Percentiles rank a stretch among this genome's conserved stretches.
Conservation (phyloP, 2,113 vertebrate species). For the Bettongia penicillata region DNA sequence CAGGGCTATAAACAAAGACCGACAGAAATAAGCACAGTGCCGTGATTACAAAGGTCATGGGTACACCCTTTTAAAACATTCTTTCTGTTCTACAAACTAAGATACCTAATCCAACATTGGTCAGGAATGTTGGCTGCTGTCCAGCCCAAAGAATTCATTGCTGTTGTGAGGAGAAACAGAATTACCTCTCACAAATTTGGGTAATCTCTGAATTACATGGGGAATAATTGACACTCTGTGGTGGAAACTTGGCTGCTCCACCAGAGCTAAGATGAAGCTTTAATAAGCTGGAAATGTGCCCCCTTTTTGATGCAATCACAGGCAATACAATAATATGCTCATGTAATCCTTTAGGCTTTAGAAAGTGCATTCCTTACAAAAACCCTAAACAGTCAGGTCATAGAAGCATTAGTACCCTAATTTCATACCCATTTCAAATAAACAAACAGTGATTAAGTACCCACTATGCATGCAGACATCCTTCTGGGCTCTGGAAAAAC, state of each 20-base stretch:
- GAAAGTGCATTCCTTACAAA: background rate
- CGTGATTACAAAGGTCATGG: slow-evolving; percentile 52
- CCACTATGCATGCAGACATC: background rate
- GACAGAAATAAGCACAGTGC: background rate
- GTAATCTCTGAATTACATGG: background rate
- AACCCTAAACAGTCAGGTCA: background rate
- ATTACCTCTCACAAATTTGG: background rate
- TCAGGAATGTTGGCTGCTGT: slow-evolving; percentile 25
- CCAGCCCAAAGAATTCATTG: background rate
- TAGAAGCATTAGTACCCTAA: background rate
- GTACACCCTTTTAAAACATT: slow-evolving; percentile 26
- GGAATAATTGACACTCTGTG: slow-evolving; percentile 16
- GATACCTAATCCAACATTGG: background rate
- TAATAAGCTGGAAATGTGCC: background rate
- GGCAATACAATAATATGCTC: background rate
- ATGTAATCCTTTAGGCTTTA: background rate
- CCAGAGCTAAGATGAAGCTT: background rate
- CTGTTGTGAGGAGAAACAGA: slow-evolving; percentile 12
- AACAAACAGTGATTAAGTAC: background rate
- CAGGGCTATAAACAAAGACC: background rate
- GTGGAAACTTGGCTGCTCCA: background rate
- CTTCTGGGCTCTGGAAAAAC: too few relatives aligned
- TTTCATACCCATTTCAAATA: background rate
- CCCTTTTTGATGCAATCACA: slow-evolving; percentile 4
- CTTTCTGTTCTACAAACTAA: background rate